Evolutionary conservation across 2,113 vertebrate genomes (phyloP), one percentile per base, ranked within the genome.

Genomic region (Gadus chalcogrammus): DNA sequence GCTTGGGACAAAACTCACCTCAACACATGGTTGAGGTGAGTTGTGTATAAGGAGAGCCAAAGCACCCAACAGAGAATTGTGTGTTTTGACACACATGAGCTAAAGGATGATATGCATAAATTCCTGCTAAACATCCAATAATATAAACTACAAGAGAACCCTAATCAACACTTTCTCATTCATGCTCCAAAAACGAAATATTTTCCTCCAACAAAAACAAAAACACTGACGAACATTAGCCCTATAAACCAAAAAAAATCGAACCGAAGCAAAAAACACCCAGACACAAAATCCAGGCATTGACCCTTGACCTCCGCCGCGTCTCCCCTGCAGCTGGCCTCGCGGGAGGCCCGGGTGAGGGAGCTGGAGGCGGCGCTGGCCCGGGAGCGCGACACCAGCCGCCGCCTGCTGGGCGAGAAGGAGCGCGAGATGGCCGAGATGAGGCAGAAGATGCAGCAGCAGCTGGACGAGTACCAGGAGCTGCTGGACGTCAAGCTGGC

Each of bases 381-480:
- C 5, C 87, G 96, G 2, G 97, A 99, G 76, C 90, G 95, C 0
- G 97, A 98, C 82, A 91, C 88, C 65, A 95, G 91, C 59, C 93
- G 96, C 0, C 93, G 94, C 9, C 88, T 94, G 74, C 89, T 99
- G 13, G 90, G 93, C 0, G 96, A 98, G 1, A 99, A 98, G 80
- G 97, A 99, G 62, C 80, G 93, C 22, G 97, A 99, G 88, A 98
- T 99, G 95, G 93, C 95, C 0, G 95, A 99, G 8, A 97, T 99
- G 92, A 84, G 96, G 76, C 94, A 95, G 0, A 89, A 90, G 79
- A 99, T 99, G 97, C 97, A 98, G 80, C 94, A 94, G 87, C 97
- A 99, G 91, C 91, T 99, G 84, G 97, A 98, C 0, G 97, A 99
- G 79, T 98, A 99, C 80, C 97, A 99, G 93, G 97, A 97, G 85